These are phyloP conservation scores for Mythimna albipuncta DNA, from an alignment of 2,888 invertebrate species.

Conservation along the genomic window DNA sequence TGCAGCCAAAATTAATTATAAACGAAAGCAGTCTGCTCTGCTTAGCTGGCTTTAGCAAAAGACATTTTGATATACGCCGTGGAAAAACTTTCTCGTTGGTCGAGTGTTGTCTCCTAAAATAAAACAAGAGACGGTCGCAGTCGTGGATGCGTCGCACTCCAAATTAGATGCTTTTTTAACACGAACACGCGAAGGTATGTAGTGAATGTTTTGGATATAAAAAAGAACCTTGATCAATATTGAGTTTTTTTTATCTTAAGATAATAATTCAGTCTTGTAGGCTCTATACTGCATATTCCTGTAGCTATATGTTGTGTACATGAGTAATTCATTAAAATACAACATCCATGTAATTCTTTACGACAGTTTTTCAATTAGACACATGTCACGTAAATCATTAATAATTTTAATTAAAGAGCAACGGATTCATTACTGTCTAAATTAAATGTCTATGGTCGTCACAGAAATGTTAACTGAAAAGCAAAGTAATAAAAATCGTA, in stretches of 20 bases:
- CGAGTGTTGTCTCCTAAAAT: constrained; percentile 64
- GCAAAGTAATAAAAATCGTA: constrained; percentile 37
- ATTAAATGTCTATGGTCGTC: constrained; percentile 7
- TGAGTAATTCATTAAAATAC: background rate
- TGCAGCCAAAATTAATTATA: constrained; percentile 72
- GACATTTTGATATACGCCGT: constrained; percentile 74
- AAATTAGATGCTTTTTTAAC: constrained; percentile 51
- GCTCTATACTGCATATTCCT: too few relatives aligned
- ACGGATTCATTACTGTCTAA: background rate
- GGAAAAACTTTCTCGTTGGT: constrained; percentile 67
- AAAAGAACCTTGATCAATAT: constrained; percentile 18
- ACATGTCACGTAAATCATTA: background rate
- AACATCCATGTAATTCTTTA: background rate
- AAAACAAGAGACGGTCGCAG: constrained; percentile 58
- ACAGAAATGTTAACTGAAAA: constrained; percentile 16
- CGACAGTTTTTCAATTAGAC: background rate
- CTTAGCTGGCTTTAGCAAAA: constrained; percentile 71
- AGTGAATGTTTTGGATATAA: constrained; percentile 9
- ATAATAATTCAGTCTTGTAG: background rate
- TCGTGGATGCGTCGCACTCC: constrained; percentile 46
- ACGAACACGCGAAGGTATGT: constrained; percentile 30
- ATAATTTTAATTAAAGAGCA: background rate
- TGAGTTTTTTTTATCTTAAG: background rate
- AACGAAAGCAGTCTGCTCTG: constrained; percentile 67
- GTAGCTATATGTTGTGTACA: too few relatives aligned